phyloP scores from a whole-genome alignment of 2,113 vertebrate species.

The Vidua macroura region DNA sequence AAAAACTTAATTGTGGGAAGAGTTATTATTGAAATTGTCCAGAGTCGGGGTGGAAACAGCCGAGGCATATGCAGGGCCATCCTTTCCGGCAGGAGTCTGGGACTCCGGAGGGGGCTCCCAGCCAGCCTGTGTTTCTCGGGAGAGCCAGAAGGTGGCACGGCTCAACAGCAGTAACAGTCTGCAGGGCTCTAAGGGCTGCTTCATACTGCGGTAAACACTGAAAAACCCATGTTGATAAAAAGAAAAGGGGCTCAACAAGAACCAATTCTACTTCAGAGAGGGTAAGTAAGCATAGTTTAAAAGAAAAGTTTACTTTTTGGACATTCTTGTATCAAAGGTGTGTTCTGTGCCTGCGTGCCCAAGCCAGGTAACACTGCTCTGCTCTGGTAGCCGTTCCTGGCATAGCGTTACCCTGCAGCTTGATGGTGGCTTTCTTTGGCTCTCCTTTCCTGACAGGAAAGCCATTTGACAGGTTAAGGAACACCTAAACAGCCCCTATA shows the following conservation, averaged over 20 bases:
- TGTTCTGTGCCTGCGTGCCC: not conserved
- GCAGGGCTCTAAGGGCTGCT: rapidly evolving
- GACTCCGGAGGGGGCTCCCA: too few relatives aligned
- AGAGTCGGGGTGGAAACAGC: not conserved
- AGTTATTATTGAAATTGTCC: not conserved
- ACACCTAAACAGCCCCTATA: not conserved
- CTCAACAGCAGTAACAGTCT: not conserved
- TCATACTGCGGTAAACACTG: rapidly evolving
- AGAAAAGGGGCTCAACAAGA: not conserved
- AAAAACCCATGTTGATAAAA: rapidly evolving
- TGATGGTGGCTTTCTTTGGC: not conserved
- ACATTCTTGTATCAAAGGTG: not conserved
- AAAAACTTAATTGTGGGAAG: not conserved
- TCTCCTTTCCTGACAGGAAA: not conserved
- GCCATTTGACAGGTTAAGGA: not conserved
- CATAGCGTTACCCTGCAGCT: rapidly evolving
- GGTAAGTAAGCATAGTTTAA: not conserved
- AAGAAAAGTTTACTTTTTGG: not conserved
- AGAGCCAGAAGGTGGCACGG: slow-evolving; percentile 34
- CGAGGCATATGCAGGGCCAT: rapidly evolving
- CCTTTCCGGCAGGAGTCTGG: not conserved
- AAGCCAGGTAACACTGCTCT: not conserved
- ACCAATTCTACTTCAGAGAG: not conserved
- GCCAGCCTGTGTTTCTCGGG: not conserved
- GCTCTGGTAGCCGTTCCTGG: not conserved